phyloP scores from a whole-genome alignment of 2,888 invertebrate species.

The Mesorhabditis sp. region DNA sequence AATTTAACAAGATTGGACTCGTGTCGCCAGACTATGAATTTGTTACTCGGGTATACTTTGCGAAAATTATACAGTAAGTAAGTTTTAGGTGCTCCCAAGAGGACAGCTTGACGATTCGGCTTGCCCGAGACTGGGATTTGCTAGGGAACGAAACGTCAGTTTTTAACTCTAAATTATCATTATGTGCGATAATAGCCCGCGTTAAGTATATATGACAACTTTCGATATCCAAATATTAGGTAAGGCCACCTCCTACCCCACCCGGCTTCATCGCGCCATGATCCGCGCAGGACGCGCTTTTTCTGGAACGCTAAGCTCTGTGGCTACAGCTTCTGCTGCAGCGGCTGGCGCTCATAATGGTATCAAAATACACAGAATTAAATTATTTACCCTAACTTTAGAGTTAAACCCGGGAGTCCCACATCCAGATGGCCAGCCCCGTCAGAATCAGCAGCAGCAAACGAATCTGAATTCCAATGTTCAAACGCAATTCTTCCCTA shows the following conservation, averaged over 20 bases:
- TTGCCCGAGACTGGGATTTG: not conserved
- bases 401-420: slow-evolving; percentile 6
- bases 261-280: not conserved
- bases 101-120: not conserved
- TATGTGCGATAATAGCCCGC: no score
- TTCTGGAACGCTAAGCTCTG: not conserved
- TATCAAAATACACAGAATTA: not conserved
- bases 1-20: slow-evolving; percentile 42
- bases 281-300: not conserved
- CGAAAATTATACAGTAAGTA: not conserved
- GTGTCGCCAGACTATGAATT: slow-evolving; percentile 16
- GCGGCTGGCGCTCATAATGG: not conserved
- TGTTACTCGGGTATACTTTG: not conserved
- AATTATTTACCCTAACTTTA: not conserved
- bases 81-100: not conserved
- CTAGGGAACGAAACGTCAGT: not conserved
- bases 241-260: not conserved
- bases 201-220: no score
- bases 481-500: slow-evolving; percentile 6
- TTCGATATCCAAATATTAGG: no score
- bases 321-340: not conserved
- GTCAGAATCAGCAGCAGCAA: slow-evolving; percentile 3
- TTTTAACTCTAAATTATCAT: not conserved
- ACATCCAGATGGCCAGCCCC: not conserved
- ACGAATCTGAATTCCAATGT: slow-evolving; percentile 2